phyloP scores from a whole-genome alignment of 1,140 invertebrate species.

The Drosophila arawakana region DNA sequence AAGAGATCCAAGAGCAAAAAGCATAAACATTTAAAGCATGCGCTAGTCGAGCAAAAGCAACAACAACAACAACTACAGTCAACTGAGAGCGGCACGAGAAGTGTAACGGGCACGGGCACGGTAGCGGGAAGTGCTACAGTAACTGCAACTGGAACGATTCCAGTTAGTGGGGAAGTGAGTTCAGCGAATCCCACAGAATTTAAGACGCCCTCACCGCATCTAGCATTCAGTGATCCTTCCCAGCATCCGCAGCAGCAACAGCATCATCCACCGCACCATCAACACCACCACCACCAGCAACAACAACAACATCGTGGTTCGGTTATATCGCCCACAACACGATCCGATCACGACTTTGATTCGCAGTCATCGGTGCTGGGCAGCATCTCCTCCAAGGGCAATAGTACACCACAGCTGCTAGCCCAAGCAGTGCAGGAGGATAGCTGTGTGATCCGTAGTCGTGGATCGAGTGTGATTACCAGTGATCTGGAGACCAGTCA shows the following conservation, averaged over 20 bases:
- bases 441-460: slow-evolving; percentile 79
- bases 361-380: slow-evolving; percentile 83
- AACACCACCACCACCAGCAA: slow-evolving; percentile 38
- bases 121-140: slow-evolving; percentile 65
- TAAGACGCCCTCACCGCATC: slow-evolving; percentile 85
- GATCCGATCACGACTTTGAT: slow-evolving; percentile 81
- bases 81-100: slow-evolving; percentile 33
- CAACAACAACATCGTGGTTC: slow-evolving; percentile 52
- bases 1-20: slow-evolving; percentile 83
- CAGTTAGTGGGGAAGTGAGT: not conserved
- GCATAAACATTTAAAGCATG: slow-evolving; percentile 80
- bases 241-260: slow-evolving; percentile 41
- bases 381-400: slow-evolving; percentile 83
- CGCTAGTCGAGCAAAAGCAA: slow-evolving; percentile 57
- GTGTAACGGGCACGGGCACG: slow-evolving; percentile 46
- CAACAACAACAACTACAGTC: slow-evolving; percentile 53
- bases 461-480: slow-evolving; percentile 81
- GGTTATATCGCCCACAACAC: slow-evolving; percentile 68
- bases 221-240: slow-evolving; percentile 80
- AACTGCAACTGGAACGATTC: slow-evolving; percentile 55
- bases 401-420: slow-evolving; percentile 72
- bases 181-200: slow-evolving; percentile 61
- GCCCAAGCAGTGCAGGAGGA: slow-evolving; percentile 78
- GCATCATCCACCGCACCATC: slow-evolving; percentile 46
- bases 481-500: slow-evolving; percentile 83